Percentiles rank a stretch among this genome's conserved stretches.
phyloP scores from a whole-genome alignment of 2,113 vertebrate species.

The Chlorodrepanis virens region DNA sequence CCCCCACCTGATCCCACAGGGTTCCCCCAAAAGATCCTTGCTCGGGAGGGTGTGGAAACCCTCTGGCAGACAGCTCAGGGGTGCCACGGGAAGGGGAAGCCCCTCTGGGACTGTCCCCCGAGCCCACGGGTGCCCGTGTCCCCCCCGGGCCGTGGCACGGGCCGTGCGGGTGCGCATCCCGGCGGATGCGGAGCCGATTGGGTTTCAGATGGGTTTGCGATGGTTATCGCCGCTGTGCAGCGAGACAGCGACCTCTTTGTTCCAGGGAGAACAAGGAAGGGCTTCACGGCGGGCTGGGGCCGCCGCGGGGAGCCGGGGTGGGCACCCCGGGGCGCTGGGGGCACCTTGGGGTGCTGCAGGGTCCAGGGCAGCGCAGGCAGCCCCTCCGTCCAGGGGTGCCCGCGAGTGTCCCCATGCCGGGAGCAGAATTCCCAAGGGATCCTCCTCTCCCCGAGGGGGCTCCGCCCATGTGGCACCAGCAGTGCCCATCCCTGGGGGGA shows the following conservation, averaged over 20 bases:
- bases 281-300: not conserved
- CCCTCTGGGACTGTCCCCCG: rapidly evolving
- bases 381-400: rapidly evolving
- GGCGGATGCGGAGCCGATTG: constrained; percentile 62
- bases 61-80: rapidly evolving
- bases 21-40: not conserved
- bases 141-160: not conserved
- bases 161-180: not conserved
- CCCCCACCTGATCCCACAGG: not conserved
- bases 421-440: not conserved
- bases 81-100: rapidly evolving
- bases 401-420: rapidly evolving
- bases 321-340: not conserved
- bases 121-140: not conserved
- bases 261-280: constrained; percentile 60
- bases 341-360: not conserved
- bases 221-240: constrained; percentile 57
- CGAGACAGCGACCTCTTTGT: constrained; percentile 78
- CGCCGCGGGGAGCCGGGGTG: rapidly evolving
- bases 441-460: not conserved
- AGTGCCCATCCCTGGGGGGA: not conserved
- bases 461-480: rapidly evolving
- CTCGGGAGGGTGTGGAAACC: rapidly evolving
- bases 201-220: constrained; percentile 76
- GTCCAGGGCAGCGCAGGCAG: rapidly evolving